Evolutionary conservation across 1,140 invertebrate genomes (phyloP).

Genomic region (Sitobion miscanthi): DNA sequence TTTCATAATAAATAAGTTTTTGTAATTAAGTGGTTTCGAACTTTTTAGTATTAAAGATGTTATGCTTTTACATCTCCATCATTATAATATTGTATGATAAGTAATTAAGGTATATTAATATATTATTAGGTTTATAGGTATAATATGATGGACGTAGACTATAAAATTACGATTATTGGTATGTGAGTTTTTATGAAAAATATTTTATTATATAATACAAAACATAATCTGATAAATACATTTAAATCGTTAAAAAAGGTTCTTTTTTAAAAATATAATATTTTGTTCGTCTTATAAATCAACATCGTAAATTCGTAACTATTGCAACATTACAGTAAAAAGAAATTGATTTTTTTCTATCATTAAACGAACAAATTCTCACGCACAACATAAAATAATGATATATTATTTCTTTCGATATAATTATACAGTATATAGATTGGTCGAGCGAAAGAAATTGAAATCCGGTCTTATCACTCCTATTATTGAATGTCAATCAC

Average conservation of each 20-base stretch:
- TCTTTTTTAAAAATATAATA: neutral
- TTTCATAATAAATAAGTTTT: neutral
- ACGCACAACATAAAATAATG: neutral
- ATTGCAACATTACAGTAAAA: neutral
- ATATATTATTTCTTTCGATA: neutral
- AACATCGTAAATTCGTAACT: neutral
- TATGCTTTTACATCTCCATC: neutral
- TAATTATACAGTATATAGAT: neutral
- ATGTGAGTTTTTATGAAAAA: neutral
- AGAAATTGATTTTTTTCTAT: neutral
- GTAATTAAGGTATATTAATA: no score
- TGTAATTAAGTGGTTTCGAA: neutral
- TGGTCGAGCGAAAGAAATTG: neutral
- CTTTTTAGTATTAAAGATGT: neutral
- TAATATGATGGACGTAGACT: neutral
- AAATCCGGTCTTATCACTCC: neutral
- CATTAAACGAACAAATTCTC: neutral
- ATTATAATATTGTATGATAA: no score
- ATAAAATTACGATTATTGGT: neutral
- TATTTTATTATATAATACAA: neutral
- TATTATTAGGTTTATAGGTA: no score
- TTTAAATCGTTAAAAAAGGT: neutral
- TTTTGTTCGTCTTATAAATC: neutral
- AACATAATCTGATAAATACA: neutral
- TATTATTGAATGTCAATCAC: neutral